A percentile compares a stretch with the other conserved stretches of the same genome.
Evolutionary conservation across 2,113 vertebrate genomes (phyloP).

Genomic region (Aphyosemion australe): DNA sequence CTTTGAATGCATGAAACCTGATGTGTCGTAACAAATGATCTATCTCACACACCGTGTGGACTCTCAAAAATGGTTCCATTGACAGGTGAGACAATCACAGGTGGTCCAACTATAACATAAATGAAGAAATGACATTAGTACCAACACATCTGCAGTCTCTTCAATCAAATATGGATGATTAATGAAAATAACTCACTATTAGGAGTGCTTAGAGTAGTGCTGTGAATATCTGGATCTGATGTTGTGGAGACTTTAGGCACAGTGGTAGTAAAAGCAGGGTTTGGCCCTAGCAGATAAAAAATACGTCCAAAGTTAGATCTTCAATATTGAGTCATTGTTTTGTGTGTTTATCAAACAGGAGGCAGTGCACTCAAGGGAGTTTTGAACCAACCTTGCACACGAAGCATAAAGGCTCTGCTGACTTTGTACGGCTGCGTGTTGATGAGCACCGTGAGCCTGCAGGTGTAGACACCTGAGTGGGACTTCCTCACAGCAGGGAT

Average conservation of each 20-base stretch:
- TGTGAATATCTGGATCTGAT: background rate
- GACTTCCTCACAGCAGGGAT: conserved; percentile 71
- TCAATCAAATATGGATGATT: background rate
- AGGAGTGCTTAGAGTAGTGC: conserved; percentile 1
- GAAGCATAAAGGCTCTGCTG: conserved; percentile 79
- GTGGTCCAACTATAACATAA: conserved; percentile 12
- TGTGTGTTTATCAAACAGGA: too few species aligned
- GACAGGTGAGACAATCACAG: conserved; percentile 66
- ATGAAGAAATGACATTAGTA: background rate
- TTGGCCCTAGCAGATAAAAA: conserved; percentile 1
- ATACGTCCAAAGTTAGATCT: too few species aligned
- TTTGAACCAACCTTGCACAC: conserved; percentile 76
- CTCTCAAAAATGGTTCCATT: conserved; percentile 64
- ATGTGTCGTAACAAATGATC: too few species aligned
- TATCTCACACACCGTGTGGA: conserved; percentile 55
- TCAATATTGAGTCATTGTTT: too few species aligned
- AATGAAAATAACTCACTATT: conserved; percentile 30
- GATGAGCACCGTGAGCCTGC: conserved; percentile 71
- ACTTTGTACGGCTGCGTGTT: conserved; percentile 73
- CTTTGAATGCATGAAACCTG: background rate
- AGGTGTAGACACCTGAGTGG: conserved; percentile 85
- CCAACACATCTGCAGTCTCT: background rate
- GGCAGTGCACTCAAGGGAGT: too few species aligned
- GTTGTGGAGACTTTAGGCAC: conserved; percentile 12
- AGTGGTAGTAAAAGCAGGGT: background rate